Evolutionary conservation across 1,140 invertebrate species (phyloP).

Genomic region (Drosophila biarmipes): DNA sequence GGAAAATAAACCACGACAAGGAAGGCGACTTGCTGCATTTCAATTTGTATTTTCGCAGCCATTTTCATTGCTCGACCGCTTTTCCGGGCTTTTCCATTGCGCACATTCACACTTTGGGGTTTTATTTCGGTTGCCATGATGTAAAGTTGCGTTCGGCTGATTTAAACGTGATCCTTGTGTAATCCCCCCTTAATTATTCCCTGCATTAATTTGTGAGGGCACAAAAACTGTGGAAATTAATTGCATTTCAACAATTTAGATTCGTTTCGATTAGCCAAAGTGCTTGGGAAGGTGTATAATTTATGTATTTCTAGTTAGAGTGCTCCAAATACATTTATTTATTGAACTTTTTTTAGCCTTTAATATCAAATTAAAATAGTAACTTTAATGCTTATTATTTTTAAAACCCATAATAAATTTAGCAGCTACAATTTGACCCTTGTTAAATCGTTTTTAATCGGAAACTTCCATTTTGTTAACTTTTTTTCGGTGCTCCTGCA

Average conservation of each 20-base stretch:
- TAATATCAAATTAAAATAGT: no score
- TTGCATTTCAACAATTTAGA: no score
- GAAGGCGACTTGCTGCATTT: constrained; percentile 39
- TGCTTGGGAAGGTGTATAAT: neutral
- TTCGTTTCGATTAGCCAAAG: neutral
- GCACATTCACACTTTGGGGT: constrained; percentile 24
- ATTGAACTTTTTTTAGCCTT: no score
- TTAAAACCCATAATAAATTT: no score
- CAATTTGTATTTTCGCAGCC: constrained; percentile 58
- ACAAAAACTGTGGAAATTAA: neutral
- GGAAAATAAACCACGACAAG: constrained; percentile 55
- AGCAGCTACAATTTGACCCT: no score
- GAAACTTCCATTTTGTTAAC: neutral
- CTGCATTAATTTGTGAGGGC: neutral
- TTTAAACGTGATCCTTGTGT: constrained; percentile 29
- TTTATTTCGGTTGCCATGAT: constrained; percentile 13
- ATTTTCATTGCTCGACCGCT: constrained; percentile 35
- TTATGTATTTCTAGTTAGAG: neutral
- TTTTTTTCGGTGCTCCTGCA: neutral
- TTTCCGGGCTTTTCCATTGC: constrained; percentile 10
- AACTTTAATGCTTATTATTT: no score
- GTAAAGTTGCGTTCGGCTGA: constrained; percentile 23
- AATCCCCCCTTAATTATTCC: constrained; percentile 34
- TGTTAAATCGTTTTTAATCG: neutral
- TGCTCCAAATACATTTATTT: neutral